These are phyloP conservation scores for Asarcornis scutulata DNA, from an alignment of 2,113 vertebrate species.

Conservation along the genomic window DNA sequence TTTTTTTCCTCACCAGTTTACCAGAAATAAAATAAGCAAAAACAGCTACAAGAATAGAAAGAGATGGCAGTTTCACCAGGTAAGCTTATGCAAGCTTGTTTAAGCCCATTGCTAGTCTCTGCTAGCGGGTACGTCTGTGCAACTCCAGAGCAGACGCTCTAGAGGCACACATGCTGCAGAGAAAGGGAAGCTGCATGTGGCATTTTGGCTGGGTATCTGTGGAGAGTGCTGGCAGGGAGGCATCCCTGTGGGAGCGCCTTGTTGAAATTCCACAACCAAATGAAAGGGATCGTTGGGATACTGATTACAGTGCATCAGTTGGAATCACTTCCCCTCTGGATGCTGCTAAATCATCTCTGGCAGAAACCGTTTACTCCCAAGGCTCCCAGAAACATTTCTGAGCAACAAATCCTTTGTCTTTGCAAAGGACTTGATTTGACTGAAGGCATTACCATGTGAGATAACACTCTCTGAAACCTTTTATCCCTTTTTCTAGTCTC, in stretches of 20 bases:
- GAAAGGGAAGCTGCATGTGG: not conserved
- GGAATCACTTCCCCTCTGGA: not conserved
- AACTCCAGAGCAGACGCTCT: not conserved
- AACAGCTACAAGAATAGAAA: not conserved
- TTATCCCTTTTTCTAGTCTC: not conserved
- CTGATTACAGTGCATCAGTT: not conserved
- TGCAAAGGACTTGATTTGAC: not conserved
- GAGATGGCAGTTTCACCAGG: not conserved
- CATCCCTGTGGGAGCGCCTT: not conserved
- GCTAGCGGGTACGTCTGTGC: not conserved
- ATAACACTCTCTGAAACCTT: slow-evolving; percentile 1
- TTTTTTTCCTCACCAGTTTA: not conserved
- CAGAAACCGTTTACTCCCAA: not conserved
- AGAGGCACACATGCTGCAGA: fast-evolving
- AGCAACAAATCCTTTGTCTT: not conserved
- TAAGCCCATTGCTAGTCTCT: not conserved
- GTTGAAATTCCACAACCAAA: not conserved
- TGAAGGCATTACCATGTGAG: not conserved
- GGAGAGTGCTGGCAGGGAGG: not conserved
- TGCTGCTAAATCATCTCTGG: slow-evolving; percentile 45
- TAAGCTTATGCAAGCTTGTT: not conserved
- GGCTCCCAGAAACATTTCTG: slow-evolving; percentile 26
- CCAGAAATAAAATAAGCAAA: not conserved
- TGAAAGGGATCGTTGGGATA: not conserved
- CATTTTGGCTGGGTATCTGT: not conserved